Conservation (phyloP, 2,888 invertebrate genomes). For the Cartodere bifasciata region DNA sequence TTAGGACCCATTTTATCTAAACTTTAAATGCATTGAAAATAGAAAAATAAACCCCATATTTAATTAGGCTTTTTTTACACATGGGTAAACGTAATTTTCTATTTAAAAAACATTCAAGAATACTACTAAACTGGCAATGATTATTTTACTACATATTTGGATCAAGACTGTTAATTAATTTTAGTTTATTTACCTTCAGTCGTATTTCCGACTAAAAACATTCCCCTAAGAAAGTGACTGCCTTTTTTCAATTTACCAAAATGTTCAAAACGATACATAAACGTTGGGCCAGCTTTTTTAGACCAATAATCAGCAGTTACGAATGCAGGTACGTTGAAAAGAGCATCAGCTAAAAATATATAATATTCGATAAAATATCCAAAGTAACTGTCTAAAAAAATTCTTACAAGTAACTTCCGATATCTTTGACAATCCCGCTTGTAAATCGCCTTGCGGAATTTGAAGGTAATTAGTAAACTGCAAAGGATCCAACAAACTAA, state of each 20-base stretch:
- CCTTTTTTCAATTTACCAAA: slow-evolving; percentile 49
- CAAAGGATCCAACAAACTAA: slow-evolving; percentile 19
- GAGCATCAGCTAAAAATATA: slow-evolving; percentile 47
- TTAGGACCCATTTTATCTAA: no score
- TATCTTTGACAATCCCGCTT: slow-evolving; percentile 42
- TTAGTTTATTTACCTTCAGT: no score
- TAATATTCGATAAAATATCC: neutral
- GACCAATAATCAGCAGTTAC: slow-evolving; percentile 58
- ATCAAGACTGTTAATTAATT: no score
- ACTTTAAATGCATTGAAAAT: no score
- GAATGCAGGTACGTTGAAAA: slow-evolving; percentile 67
- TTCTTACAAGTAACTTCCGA: slow-evolving; percentile 44
- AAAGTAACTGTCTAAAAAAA: neutral
- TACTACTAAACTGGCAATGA: no score
- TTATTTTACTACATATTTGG: no score
- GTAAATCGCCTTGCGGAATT: slow-evolving; percentile 23
- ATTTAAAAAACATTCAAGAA: no score
- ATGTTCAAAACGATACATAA: slow-evolving; percentile 65
- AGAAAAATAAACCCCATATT: no score
- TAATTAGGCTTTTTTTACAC: no score
- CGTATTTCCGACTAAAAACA: slow-evolving; percentile 45
- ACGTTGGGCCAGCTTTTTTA: slow-evolving; percentile 47
- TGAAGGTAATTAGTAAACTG: slow-evolving; percentile 30
- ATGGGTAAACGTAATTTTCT: no score
- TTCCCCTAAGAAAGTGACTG: slow-evolving; percentile 49